phyloP scores from a whole-genome alignment of 2,113 vertebrate species.

The Odocoileus hemionus region DNA sequence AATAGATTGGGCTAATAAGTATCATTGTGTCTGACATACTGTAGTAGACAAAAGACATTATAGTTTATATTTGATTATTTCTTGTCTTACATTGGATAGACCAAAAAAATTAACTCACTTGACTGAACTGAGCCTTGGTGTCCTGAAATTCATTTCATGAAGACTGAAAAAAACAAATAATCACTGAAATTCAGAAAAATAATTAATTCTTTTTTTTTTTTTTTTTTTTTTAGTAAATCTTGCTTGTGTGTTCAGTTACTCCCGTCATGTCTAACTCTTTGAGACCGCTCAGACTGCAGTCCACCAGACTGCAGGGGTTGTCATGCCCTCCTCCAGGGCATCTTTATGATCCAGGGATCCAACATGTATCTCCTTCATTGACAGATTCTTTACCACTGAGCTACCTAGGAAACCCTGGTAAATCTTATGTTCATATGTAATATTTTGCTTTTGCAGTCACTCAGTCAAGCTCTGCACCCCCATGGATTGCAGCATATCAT shows the following conservation, averaged over 20 bases:
- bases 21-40: neutral
- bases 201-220: neutral
- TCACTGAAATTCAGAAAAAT: neutral
- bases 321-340: neutral
- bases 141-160: neutral
- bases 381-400: neutral
- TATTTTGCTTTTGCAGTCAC: neutral
- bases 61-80: neutral
- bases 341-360: neutral
- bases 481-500: neutral
- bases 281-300: neutral
- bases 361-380: neutral
- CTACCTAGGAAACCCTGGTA: neutral
- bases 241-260: neutral
- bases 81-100: neutral
- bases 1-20: neutral
- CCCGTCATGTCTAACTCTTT: neutral
- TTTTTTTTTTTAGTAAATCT: neutral
- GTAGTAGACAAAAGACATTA: neutral
- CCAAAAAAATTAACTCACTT: neutral
- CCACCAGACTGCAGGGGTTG: neutral
- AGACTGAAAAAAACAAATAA: neutral
- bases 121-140: neutral
- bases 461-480: neutral
- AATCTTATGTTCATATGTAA: neutral